Conservation (phyloP, 2,113 vertebrate genomes). For the Calypte anna region DNA sequence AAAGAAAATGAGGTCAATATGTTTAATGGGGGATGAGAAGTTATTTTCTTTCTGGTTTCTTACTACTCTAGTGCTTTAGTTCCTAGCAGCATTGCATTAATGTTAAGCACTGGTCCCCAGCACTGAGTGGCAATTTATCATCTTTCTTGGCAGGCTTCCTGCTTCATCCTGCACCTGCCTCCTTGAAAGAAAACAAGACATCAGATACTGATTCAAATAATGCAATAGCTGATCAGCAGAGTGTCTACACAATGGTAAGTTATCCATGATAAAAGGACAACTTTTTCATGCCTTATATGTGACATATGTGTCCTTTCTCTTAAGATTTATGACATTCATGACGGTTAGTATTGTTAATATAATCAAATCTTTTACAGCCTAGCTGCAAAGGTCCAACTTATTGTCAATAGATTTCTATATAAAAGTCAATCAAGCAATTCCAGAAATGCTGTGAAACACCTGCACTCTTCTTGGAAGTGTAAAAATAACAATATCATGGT, state of each 20-base stretch:
- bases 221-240: constrained; percentile 81
- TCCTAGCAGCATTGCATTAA: constrained; percentile 62
- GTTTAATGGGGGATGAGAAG: constrained; percentile 37
- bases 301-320: constrained; percentile 79
- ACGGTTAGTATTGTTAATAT: constrained; percentile 77
- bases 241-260: constrained; percentile 84
- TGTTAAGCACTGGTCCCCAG: constrained; percentile 66
- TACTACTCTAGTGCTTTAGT: constrained; percentile 63
- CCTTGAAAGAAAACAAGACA: constrained; percentile 80
- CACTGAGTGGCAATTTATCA: constrained; percentile 79
- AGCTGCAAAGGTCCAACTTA: constrained; percentile 74
- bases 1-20: constrained; percentile 22
- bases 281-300: constrained; percentile 77
- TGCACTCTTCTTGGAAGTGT: constrained; percentile 68
- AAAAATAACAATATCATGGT: constrained; percentile 55
- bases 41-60: constrained; percentile 65
- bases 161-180: constrained; percentile 85
- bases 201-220: constrained; percentile 85
- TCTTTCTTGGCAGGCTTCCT: constrained; percentile 86
- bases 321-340: constrained; percentile 82
- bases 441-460: constrained; percentile 77
- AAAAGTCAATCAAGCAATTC: constrained; percentile 74
- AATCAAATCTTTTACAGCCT: constrained; percentile 78
- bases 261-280: constrained; percentile 78
- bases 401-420: constrained; percentile 73